Base-by-base conservation (phyloP, 2,888 invertebrate species). In the Entomobrya multifasciata region DNA sequence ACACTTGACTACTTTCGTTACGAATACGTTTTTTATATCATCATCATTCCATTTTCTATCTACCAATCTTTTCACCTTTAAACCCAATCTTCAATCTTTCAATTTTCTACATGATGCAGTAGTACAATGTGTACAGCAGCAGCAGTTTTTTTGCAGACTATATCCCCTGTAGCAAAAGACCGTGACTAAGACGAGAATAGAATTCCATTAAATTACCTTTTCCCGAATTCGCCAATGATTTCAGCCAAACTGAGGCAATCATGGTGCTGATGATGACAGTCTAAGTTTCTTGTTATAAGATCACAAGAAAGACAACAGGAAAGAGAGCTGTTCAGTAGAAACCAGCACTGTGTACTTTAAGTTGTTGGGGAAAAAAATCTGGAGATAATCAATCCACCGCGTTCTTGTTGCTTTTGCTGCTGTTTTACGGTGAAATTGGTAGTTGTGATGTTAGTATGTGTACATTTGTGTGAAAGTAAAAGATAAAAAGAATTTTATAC, bases 171-270 rank as follows among this genome's bases (percentile, higher is more conserved):
- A 44, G 67, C 67, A 44, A n/a, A n/a, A 44, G 67, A 67, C 13
- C 44, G 41, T 67, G 52, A 52, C 74, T 27, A 74, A 78, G 62
- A 49, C 17, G 62, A n/a, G 41, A 67, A 60, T 17, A 78, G 74
- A 83, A 76, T 65, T 67, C 57, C 83, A 52, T 77, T 77, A 57
- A 57, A 57, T 86, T 86, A 86, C 86, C 86, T 86, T 86, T 86
- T 81, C 86, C 86, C 55, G 80, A 76, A 44, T 49, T 30, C 25
- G 86, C 86, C 62, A 86, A 52, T 30, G 65, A 20, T 76, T 81
- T 76, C 20, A 77, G 15, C 86, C 86, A 86, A 80, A 86, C 67
- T 22, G 86, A 76, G 47, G 86, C 86, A 86, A 86, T 86, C 86
- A 86, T 86, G 15, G 27, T 77, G 83, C 4, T 36, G 27, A 30